Conservation (phyloP, 2,797 vertebrate species). For the Tenualosa thibaudeaui region DNA sequence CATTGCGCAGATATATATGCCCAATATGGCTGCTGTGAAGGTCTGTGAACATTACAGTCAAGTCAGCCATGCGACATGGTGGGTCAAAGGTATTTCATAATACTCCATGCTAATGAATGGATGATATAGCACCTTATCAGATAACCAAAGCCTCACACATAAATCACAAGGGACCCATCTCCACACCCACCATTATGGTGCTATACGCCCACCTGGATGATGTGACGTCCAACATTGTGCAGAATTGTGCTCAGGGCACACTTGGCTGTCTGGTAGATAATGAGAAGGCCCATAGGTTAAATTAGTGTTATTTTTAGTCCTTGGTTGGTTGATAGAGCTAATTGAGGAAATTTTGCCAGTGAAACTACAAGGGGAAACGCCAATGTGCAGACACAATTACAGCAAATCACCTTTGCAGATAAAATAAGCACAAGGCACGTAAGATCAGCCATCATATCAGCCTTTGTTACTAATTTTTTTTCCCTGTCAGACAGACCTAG, state of each 20-base stretch:
- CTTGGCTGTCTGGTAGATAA: not conserved
- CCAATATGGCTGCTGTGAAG: not conserved
- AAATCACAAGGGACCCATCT: not conserved
- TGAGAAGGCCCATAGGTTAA: not conserved
- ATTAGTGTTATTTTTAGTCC: slow-evolving; percentile 5
- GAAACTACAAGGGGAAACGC: not conserved
- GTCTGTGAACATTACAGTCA: not conserved
- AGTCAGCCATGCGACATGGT: not conserved
- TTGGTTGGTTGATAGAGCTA: not conserved
- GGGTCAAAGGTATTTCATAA: not conserved
- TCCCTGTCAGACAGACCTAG: not conserved
- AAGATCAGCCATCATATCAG: not conserved
- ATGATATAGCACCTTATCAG: slow-evolving; percentile 22
- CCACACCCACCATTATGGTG: slow-evolving; percentile 8
- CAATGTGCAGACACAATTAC: not conserved
- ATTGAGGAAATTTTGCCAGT: not conserved
- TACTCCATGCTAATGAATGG: slow-evolving; percentile 9
- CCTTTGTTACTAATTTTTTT: not conserved
- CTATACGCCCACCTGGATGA: slow-evolving; percentile 13
- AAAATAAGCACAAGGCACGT: not conserved
- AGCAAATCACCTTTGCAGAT: not conserved
- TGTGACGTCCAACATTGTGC: not conserved
- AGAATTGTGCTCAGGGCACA: not conserved
- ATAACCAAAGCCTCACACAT: not conserved
- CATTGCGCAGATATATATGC: not conserved